These are phyloP conservation scores for Araneus ventricosus DNA, from an alignment of 1,140 invertebrate species.

Conservation along the genomic window DNA sequence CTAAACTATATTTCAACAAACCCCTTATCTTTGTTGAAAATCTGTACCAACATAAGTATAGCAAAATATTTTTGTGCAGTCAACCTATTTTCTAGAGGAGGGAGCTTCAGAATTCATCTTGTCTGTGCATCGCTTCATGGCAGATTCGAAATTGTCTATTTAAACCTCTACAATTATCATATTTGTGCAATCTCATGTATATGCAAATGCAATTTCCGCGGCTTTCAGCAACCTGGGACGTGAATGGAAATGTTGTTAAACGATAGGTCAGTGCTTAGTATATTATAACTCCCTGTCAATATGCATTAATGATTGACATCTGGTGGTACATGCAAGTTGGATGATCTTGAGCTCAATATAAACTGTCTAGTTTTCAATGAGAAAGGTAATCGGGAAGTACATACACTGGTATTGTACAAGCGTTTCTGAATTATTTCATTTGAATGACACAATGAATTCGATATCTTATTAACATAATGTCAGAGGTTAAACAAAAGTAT, in stretches of 20 bases:
- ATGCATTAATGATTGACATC: constrained; percentile 4
- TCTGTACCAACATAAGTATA: not conserved
- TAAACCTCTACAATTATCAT: not conserved
- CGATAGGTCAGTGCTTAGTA: not conserved
- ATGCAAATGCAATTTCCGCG: constrained; percentile 5
- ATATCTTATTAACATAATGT: not conserved
- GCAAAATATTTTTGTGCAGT: not conserved
- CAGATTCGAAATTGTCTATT: not conserved
- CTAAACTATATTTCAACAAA: too few relatives aligned
- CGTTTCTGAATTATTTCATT: too few relatives aligned
- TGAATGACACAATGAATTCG: too few relatives aligned
- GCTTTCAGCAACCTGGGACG: not conserved
- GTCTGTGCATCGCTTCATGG: not conserved
- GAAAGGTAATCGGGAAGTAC: too few relatives aligned
- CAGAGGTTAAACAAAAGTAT: not conserved
- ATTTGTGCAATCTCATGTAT: constrained; percentile 4
- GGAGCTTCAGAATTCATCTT: not conserved
- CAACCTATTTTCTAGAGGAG: not conserved
- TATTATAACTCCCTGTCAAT: constrained; percentile 20
- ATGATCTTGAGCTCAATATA: not conserved
- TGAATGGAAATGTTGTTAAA: not conserved
- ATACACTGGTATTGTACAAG: too few relatives aligned
- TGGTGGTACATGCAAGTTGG: not conserved
- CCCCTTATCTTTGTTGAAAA: too few relatives aligned
- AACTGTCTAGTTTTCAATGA: too few relatives aligned